Percentiles rank a stretch among this genome's conserved stretches.
These are phyloP conservation scores for Heliothis peltigera DNA, from an alignment of 2,888 invertebrate genomes.

Conservation along the genomic window DNA sequence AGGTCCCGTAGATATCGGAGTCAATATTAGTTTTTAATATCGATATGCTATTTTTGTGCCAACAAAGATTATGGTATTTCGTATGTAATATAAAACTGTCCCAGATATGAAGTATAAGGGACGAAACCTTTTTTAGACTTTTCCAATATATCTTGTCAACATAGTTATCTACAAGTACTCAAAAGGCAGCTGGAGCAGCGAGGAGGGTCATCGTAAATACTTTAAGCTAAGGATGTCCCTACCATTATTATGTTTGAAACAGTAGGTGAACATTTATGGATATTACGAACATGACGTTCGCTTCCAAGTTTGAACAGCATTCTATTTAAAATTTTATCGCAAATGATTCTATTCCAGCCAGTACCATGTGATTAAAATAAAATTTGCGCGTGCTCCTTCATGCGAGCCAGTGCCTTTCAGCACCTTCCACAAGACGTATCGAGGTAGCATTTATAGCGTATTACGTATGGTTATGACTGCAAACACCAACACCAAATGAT, in stretches of 20 bases:
- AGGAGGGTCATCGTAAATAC: constrained; percentile 7
- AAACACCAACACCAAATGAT: constrained; percentile 51
- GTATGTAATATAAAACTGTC: constrained; percentile 36
- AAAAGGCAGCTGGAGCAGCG: constrained; percentile 28
- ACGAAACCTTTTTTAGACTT: constrained; percentile 33
- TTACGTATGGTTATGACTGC: constrained; percentile 36
- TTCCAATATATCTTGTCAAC: constrained; percentile 54
- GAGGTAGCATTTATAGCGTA: constrained; percentile 28
- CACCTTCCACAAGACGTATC: constrained; percentile 31
- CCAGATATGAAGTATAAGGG: constrained; percentile 35
- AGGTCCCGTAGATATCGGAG: constrained; percentile 48
- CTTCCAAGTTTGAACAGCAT: constrained; percentile 7
- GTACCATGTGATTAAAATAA: background rate
- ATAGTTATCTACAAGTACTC: constrained; percentile 37
- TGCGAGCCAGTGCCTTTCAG: constrained; percentile 15
- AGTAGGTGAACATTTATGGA: background rate
- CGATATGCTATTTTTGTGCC: constrained; percentile 51
- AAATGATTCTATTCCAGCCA: constrained; percentile 7
- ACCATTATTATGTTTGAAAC: constrained; percentile 1
- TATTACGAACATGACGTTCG: background rate
- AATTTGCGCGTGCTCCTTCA: background rate
- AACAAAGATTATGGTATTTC: constrained; percentile 53
- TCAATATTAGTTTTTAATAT: constrained; percentile 64
- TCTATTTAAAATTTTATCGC: constrained; percentile 2
- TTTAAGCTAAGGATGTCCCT: background rate